These are phyloP conservation scores for Lacerta agilis DNA, from an alignment of 2,797 vertebrate genomes.

Conservation along the genomic window DNA sequence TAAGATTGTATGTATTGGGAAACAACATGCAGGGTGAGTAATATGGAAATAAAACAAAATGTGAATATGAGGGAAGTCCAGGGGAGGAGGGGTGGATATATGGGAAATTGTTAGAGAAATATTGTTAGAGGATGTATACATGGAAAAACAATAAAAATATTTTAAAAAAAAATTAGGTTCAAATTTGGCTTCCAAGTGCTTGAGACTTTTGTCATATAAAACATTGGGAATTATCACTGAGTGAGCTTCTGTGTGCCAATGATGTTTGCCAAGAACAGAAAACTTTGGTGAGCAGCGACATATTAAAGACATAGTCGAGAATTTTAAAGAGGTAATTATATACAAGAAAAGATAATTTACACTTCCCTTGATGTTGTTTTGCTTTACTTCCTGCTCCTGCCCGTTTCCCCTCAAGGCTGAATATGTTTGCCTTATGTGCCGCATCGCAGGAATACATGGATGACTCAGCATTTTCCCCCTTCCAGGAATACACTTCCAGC, in stretches of 20 bases:
- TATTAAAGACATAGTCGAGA: background rate
- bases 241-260: background rate
- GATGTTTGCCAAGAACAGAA: constrained; percentile 35
- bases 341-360: background rate
- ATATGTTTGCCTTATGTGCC: constrained; percentile 22
- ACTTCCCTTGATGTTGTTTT: background rate
- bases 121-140: too few species aligned
- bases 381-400: background rate
- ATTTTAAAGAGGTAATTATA: constrained; percentile 3
- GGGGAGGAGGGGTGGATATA: too few species aligned
- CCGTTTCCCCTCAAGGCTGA: background rate
- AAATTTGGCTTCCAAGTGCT: background rate
- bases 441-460: background rate
- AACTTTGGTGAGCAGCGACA: background rate
- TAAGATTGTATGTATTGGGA: too few species aligned
- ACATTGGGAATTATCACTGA: background rate
- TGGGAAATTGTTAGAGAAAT: too few species aligned
- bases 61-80: too few species aligned
- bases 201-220: background rate
- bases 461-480: background rate
- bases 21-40: too few species aligned
- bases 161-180: background rate
- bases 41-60: too few species aligned
- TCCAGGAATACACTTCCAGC: constrained; percentile 6
- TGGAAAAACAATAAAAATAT: too few species aligned